Percentiles rank a stretch among this genome's conserved stretches.
Conservation (phyloP, 1,140 invertebrate genomes). For the Periplaneta americana region DNA sequence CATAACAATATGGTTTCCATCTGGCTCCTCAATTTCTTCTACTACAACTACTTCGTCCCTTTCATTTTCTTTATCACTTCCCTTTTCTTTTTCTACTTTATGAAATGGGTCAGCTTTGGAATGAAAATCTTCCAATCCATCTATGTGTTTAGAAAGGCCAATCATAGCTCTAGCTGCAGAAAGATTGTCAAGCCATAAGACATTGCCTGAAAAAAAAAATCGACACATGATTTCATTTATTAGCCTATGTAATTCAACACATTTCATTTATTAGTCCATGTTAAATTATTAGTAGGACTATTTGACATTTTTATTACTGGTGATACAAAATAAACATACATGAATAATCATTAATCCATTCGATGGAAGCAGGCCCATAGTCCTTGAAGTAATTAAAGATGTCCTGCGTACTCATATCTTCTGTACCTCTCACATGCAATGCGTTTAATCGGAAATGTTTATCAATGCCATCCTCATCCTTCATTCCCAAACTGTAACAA, state of each 20-base stretch:
- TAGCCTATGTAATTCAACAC: neutral
- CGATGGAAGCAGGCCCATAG: slow-evolving; percentile 64
- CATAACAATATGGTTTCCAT: neutral
- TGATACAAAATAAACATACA: slow-evolving; percentile 41
- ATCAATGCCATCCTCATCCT: slow-evolving; percentile 45
- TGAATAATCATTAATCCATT: slow-evolving; percentile 75
- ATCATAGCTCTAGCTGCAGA: slow-evolving; percentile 64
- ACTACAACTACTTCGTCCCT: slow-evolving; percentile 25
- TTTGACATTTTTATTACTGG: no score
- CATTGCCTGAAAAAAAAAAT: slow-evolving; percentile 52
- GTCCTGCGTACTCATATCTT: slow-evolving; percentile 70
- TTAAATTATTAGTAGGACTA: neutral
- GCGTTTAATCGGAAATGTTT: slow-evolving; percentile 61
- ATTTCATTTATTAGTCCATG: neutral
- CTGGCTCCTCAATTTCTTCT: slow-evolving; percentile 20
- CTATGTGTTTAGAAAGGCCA: slow-evolving; percentile 47
- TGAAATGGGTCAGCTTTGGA: slow-evolving; percentile 31
- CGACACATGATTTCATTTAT: neutral
- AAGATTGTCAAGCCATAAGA: slow-evolving; percentile 66
- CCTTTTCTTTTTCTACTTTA: slow-evolving; percentile 34
- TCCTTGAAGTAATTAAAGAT: slow-evolving; percentile 72
- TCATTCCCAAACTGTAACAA: slow-evolving; percentile 52
- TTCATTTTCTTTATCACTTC: slow-evolving; percentile 35
- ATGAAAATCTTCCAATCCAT: slow-evolving; percentile 32
- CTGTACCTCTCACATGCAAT: slow-evolving; percentile 66